Evolutionary conservation across 2,797 vertebrate genomes (phyloP), one percentile per base, ranked within the genome.

Genomic region (Rhinatrema bivittatum): DNA sequence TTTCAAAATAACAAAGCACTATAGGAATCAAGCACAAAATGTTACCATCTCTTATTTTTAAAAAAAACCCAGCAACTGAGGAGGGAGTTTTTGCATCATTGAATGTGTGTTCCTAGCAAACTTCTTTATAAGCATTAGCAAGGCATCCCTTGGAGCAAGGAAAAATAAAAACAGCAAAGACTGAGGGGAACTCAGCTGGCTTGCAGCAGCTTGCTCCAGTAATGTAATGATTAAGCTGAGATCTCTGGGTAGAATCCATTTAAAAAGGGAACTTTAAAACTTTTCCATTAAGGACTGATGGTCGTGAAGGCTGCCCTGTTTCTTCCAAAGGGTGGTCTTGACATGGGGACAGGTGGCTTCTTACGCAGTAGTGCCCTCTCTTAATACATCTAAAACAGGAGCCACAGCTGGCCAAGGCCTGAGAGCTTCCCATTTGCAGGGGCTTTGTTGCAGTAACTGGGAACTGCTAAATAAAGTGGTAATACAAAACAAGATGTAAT

Each of bases 61-160:
- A n/a, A n/a, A n/a, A n/a, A n/a, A n/a, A n/a, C 25, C 56, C 32
- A 52, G 59, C 36, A 56, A 39, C 39, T 54, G 46, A 52, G 63
- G 66, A 63, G n/a, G n/a, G 61, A 63, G n/a, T n/a, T n/a, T n/a
- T n/a, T n/a, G n/a, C n/a, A n/a, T n/a, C n/a, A n/a, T n/a, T n/a
- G n/a, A n/a, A 3, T 55, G 22, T 16, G 12, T 0, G 4, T 1
- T 5, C 10, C 27, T 4, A 13, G 24, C 2, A 1, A 0, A 0
- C 7, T 22, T 10, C 8, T 10, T 32, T 22, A 9, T 60, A 62
- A 43, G 7, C 1, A 0, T 20, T 3, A 6, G 18, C 5, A 5
- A 1, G 0, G 0, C 0, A 7, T 41, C 32, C 36, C 8, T 23
- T 10, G 8, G 16, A 7, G 2, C 25, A 22, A 16, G 2, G 4